Evolutionary conservation across 2,113 vertebrate species (phyloP), one percentile per base, ranked within the genome.

Genomic region (Pluvialis apricaria): DNA sequence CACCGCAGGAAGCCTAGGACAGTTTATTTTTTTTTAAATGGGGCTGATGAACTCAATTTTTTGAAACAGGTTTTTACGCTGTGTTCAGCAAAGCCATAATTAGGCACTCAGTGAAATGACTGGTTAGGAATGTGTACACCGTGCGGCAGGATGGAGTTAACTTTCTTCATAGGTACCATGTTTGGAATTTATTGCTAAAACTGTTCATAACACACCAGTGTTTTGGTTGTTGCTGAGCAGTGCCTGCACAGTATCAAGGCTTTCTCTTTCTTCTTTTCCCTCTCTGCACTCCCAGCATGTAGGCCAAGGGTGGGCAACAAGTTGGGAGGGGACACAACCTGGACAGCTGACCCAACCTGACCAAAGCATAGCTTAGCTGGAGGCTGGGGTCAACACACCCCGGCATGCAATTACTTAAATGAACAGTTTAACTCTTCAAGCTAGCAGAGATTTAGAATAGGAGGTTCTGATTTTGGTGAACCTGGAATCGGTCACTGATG

Each of bases 81-180:
- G 13, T 31, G 17, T 34, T 55, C 18, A 25, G 15, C 49, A 64
- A 38, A 5, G 11, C 20, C 18, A 6, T 5, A 51, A 10, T 42
- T 24, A 70, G 25, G 16, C 36, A 24, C 13, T 29, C 21, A 8
- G 22, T 49, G 17, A 78, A 69, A 52, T 8, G 3, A 54, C 19
- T 36, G 20, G 28, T 38, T 60, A 45, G 34, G 29, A 52, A 21
- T 0, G 2, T 24, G 12, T 25, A 26, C 12, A 32, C 12, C 0
- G 2, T 32, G 40, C 51, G 34, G 5, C 1, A 1, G 22, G 45
- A 52, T 34, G 58, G 25, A 55, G 14, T 28, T 57, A 51, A 21
- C 18, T 38, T 54, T 52, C 55, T 88, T 55, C 49, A 31, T 5
- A 32, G 19, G 5, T 47, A 13, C 5, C 19, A 45, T 11, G 3